Base-by-base conservation (phyloP, 2,113 vertebrate genomes). In the Hippocampus barbouri region DNA sequence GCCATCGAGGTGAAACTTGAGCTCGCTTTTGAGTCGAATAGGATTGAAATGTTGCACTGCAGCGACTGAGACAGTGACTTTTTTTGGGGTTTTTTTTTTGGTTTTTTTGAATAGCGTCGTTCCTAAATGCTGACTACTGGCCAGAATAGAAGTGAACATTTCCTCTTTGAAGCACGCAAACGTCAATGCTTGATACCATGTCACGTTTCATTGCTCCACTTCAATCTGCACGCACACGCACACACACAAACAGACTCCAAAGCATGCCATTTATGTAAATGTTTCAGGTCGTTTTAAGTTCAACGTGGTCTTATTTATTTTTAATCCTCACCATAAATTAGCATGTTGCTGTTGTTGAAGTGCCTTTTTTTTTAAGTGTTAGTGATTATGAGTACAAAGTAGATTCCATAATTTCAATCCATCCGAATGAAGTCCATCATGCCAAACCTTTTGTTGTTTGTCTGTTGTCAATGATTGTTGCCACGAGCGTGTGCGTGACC, bases 261-360 rank as follows among this genome's bases (percentile, higher is more conserved):
- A 85, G 78, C 74, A 75, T 60, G 66, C 25, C 57, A 72, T 84
- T 38, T 6, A 38, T 38, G 34, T 5, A 38, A 38, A 38, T 38
- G 34, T 38, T 7, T 38, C 6, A 7, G 34, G 5, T 38, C 34
- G 6, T 38, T 34, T 34, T 71, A 75, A 65, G 66, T 76, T 69
- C 43, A 76, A 73, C 41, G 23, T 54, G 45, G 51, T 72, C 15
- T 83, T 91, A 90, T 91, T 92, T 91, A 91, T 91, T 91, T 60
- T 78, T 67, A 21, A 45, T 69, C 76, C 72, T 84, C 89, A 89
- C 86, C 60, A 77, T 78, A 78, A 65, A 41, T 75, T 77, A 1
- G 65, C 78, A 70, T 82, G 71, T 80, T 90, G 82, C 80, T 71
- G 80, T 86, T 66, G 83, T 83, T 86, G 76, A 80, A 73, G 75